A percentile compares a stretch with the other conserved stretches of the same genome.
These are phyloP conservation scores for Pseudochaenichthys georgianus DNA, from an alignment of 2,797 vertebrate species.

Conservation along the genomic window DNA sequence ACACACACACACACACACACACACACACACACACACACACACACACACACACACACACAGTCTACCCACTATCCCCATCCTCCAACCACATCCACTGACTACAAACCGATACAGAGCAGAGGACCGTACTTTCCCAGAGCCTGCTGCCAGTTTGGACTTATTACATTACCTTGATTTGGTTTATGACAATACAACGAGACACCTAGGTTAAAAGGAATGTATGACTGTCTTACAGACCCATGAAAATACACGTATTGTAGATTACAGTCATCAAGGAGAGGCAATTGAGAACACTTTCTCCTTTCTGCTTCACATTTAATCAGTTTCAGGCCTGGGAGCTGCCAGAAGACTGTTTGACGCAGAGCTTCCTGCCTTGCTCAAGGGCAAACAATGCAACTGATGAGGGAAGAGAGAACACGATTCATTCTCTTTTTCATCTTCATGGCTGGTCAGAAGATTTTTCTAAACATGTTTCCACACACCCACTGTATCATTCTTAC, in stretches of 20 bases:
- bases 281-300: constrained; percentile 51
- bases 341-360: constrained; percentile 23
- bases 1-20: constrained; percentile 14
- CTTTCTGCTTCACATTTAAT: constrained; percentile 54
- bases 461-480: constrained; percentile 5
- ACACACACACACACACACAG: constrained; percentile 34
- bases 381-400: constrained; percentile 27
- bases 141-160: constrained; percentile 63
- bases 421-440: constrained; percentile 28
- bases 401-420: constrained; percentile 3
- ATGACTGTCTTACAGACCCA: constrained; percentile 37
- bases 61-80: constrained; percentile 52
- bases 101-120: constrained; percentile 60
- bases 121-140: constrained; percentile 69
- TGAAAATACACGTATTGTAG: constrained; percentile 35
- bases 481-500: background rate
- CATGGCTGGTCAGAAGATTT: constrained; percentile 10
- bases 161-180: constrained; percentile 63
- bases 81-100: constrained; percentile 69
- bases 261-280: constrained; percentile 43
- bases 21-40: constrained; percentile 32
- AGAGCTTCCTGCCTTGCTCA: constrained; percentile 52
- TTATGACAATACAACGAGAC: constrained; percentile 68
- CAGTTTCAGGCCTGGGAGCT: constrained; percentile 32
- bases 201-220: constrained; percentile 55